phyloP scores from a whole-genome alignment of 2,888 invertebrate genomes.

The Platerodrilus igneus region DNA sequence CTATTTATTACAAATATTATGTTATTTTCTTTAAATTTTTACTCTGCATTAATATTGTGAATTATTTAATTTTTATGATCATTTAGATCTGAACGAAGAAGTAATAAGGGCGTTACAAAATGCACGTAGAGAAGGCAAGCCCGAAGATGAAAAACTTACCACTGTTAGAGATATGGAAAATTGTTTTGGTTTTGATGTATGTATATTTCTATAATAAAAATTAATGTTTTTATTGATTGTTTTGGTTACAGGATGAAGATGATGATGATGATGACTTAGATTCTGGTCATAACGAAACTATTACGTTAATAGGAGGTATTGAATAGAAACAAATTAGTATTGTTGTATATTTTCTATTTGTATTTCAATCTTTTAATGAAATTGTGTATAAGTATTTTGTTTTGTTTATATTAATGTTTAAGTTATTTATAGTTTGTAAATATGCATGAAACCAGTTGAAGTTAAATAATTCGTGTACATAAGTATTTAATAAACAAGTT shows the following conservation, averaged over 20 bases:
- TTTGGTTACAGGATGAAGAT: conserved; percentile 48
- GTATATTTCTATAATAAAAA: conserved; percentile 33
- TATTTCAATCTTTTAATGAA: no score
- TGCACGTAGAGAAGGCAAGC: conserved; percentile 41
- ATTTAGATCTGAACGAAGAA: conserved; percentile 47
- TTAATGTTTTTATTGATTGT: conserved; percentile 18
- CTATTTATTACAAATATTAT: no score
- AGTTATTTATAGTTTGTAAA: no score
- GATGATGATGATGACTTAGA: conserved; percentile 50
- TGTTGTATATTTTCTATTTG: background rate
- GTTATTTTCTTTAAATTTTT: no score
- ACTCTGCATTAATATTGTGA: no score
- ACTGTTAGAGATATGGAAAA: conserved; percentile 67
- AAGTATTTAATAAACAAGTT: no score
- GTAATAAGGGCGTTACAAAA: conserved; percentile 46
- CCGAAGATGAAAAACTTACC: conserved; percentile 43
- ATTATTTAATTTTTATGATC: no score
- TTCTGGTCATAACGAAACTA: conserved; percentile 40
- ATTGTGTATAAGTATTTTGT: no score
- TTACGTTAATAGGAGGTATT: conserved; percentile 38
- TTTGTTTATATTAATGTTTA: no score
- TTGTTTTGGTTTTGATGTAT: conserved; percentile 80
- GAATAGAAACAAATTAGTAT: conserved; percentile 12
- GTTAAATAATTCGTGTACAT: no score
- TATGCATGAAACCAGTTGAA: no score